These are phyloP conservation scores for Amphimedon queenslandica DNA, from an alignment of 37 sponge, comb jelly and placozoan species.

Conservation along the genomic window DNA sequence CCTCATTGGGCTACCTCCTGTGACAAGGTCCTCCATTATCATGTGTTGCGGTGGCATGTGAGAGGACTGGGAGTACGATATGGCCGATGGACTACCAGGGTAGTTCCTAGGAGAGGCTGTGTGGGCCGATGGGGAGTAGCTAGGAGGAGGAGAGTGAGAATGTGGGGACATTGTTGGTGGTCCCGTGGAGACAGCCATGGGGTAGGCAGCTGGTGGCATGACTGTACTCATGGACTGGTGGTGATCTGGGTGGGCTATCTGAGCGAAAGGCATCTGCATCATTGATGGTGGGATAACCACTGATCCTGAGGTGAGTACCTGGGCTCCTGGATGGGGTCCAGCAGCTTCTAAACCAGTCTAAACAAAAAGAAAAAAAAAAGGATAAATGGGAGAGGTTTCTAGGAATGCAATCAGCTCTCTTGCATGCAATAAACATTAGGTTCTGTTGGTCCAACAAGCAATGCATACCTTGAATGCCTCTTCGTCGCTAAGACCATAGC, in stretches of 20 bases:
- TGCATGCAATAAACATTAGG: neutral
- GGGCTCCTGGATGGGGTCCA: neutral
- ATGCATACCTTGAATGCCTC: constrained; percentile 74
- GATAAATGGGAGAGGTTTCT: neutral
- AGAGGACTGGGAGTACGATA: constrained; percentile 29
- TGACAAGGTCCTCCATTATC: constrained; percentile 63
- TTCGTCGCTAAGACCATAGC: constrained; percentile 75
- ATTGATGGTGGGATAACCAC: constrained; percentile 49
- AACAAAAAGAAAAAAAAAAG: neutral
- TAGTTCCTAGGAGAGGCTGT: constrained; percentile 40
- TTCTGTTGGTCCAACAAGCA: neutral
- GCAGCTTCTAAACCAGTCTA: constrained; percentile 30
- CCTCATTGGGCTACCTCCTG: constrained; percentile 21
- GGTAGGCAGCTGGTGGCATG: constrained; percentile 19
- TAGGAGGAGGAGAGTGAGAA: constrained; percentile 56
- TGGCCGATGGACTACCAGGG: constrained; percentile 22
- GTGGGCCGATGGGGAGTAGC: constrained; percentile 54
- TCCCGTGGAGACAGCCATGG: neutral
- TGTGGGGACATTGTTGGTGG: constrained; percentile 21
- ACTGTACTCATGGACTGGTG: constrained; percentile 12
- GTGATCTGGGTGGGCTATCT: constrained; percentile 10
- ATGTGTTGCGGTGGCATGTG: constrained; percentile 52
- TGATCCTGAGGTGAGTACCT: constrained; percentile 23
- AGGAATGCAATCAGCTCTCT: too few species aligned
- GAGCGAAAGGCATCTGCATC: constrained; percentile 54